Evolutionary conservation across 2,113 vertebrate genomes (phyloP), one percentile per base, ranked within the genome.

Genomic region (Dunckerocampus dactyliophorus): DNA sequence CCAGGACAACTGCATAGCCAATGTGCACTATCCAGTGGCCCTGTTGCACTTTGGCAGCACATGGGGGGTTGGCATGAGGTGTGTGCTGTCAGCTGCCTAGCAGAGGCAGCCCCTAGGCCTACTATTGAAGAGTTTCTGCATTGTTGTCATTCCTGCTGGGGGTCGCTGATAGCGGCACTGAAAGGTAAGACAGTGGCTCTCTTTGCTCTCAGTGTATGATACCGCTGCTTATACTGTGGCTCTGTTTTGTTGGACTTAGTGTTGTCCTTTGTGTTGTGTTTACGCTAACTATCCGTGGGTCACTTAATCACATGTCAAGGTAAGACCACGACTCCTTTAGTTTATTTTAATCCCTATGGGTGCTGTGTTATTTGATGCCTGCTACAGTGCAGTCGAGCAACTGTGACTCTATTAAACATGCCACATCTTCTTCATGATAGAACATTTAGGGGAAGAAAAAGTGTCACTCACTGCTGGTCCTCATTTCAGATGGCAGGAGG

Each of bases 401-500:
- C 47, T 65, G 47, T 63, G 50, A 59, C 52, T 67, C 21, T 45
- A n/a, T 56, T 14, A n/a, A 21, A 39, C 34, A 47, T 11, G 14
- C 8, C 21, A 2, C 62, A 48, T 3, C 15, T 53, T 47, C 47
- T 63, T 52, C 47, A 42, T 42, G 39, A 13, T 42, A 0, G 10
- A 42, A 42, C 39, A 4, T 42, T 42, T 3, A 13, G 3, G 39
- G 13, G 39, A 43, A 43, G 39, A 43, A 43, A 43, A 43, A 43
- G 39, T 14, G 12, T 43, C 12, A 43, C 39, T 43, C 39, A 39
- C 62, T 5, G 19, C 42, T n/a, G 10, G 13, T 47, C 65, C 6
- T 58, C 10, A 57, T 31, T 21, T n/a, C 81, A 91, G 91, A 95
- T 95, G 94, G 92, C 95, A 0, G 94, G 94, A 15, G 87, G 84